Percentiles rank a stretch among this genome's conserved stretches.
Conservation (phyloP, 2,113 vertebrate genomes). For the Lophochroa leadbeateri region DNA sequence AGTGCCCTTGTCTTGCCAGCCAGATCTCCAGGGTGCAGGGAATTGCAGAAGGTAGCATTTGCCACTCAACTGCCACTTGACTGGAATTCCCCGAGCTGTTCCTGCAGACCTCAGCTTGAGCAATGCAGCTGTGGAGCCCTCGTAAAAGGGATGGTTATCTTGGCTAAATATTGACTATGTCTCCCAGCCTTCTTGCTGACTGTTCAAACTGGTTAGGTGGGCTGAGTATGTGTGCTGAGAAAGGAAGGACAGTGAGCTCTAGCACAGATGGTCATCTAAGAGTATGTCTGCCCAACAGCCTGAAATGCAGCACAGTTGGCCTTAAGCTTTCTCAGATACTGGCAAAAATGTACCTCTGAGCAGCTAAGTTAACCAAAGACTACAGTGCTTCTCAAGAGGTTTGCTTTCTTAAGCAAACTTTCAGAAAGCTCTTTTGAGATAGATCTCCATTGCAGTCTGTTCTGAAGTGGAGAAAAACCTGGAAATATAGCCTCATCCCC, state of each 20-base stretch:
- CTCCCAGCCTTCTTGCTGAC: not conserved
- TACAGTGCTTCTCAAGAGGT: not conserved
- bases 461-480: not conserved
- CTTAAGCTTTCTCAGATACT: not conserved
- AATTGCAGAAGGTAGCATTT: not conserved
- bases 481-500: not conserved
- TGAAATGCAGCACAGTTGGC: not conserved
- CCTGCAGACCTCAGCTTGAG: not conserved
- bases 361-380: not conserved
- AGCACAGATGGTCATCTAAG: not conserved
- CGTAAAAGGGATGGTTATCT: conserved; percentile 4
- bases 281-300: not conserved
- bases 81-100: not conserved
- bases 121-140: not conserved
- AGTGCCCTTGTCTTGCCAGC: not conserved
- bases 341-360: not conserved
- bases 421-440: not conserved
- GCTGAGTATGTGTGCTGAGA: not conserved
- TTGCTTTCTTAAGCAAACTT: not conserved
- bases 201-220: not conserved
- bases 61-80: not conserved
- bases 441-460: not conserved
- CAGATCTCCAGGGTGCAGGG: accelerated
- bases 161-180: conserved; percentile 24
- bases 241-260: not conserved